These are phyloP conservation scores for Puffinus mauretanicus DNA, from an alignment of 2,113 vertebrate genomes.

Conservation along the genomic window DNA sequence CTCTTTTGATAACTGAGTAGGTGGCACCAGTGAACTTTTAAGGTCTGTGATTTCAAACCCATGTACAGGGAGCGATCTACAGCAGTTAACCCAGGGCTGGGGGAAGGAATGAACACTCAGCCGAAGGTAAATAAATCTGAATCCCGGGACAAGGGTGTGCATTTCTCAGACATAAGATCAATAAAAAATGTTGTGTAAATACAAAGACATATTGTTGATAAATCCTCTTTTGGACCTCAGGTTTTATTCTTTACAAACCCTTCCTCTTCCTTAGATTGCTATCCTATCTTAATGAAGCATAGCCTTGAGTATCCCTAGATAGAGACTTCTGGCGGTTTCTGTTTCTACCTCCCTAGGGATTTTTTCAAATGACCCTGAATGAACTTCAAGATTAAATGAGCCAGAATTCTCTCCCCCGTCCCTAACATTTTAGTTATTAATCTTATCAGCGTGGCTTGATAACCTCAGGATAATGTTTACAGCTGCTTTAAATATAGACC, in stretches of 20 bases:
- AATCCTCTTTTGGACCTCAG: neutral
- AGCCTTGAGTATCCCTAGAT: neutral
- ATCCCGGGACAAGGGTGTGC: neutral
- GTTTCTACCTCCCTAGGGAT: neutral
- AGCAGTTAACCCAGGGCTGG: neutral
- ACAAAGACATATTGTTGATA: neutral
- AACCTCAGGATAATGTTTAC: neutral
- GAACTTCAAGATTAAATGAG: slow-evolving; percentile 26
- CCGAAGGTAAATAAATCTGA: neutral
- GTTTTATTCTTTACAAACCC: neutral
- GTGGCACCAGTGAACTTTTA: neutral
- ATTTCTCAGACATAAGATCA: neutral
- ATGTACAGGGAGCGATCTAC: neutral
- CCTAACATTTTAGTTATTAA: neutral
- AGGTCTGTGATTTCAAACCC: neutral
- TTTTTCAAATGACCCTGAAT: neutral
- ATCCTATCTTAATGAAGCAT: neutral
- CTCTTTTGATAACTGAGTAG: neutral
- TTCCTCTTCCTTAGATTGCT: neutral
- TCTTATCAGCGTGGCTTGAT: neutral
- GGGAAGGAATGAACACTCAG: neutral
- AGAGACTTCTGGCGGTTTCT: neutral
- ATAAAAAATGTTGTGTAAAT: neutral
- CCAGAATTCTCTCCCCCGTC: neutral
- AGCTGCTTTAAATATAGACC: neutral